Base-by-base conservation (phyloP, 2,113 vertebrate species). In the Ia io region DNA sequence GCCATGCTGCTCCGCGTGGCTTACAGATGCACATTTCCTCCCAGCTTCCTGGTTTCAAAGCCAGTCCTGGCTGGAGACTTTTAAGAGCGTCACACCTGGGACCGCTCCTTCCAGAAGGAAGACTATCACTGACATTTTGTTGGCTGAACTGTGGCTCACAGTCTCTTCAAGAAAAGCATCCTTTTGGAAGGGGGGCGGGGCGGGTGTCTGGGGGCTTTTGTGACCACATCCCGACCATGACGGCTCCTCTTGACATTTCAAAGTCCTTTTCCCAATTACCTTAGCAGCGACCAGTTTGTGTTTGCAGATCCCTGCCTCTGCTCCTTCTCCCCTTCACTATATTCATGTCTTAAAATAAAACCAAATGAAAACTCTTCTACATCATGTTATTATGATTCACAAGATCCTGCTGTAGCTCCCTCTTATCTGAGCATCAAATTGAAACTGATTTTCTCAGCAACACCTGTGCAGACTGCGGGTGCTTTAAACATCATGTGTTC, bases 11-110 rank as follows among this genome's bases (percentile, higher is more conserved):
- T 97, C 47, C 10, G 2, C 1, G 37, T 35, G 77, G 69, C 94
- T 97, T 95, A 82, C 18, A 97, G 61, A 95, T 98, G 97, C 37
- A 95, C 95, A 98, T 97, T 91, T 88, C 42, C 80, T 51, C 82
- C 69, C 56, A 4, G 35, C 78, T 83, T 86, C 76, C 65, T 14
- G 5, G 56, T 88, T 93, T 93, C 88, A 93, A 78, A 93, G 89
- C 70, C 59, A 42, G 65, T 32, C 14, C 71, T 84, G 51, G 78
- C 44, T 40, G 73, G 78, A 73, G 84, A 80, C 53, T 91, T 92
- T 83, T 69, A 79, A 92, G 88, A 83, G 65, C 30, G 0, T 80
- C 88, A 78, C 97, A 97, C 49, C 96, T 93, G 87, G 85, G 73
- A 74, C 89, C 1, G 8, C 65, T 10, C 0, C 84, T 47, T 25